Base-by-base conservation (phyloP, 2,888 invertebrate genomes). In the Erebia aethiops region DNA sequence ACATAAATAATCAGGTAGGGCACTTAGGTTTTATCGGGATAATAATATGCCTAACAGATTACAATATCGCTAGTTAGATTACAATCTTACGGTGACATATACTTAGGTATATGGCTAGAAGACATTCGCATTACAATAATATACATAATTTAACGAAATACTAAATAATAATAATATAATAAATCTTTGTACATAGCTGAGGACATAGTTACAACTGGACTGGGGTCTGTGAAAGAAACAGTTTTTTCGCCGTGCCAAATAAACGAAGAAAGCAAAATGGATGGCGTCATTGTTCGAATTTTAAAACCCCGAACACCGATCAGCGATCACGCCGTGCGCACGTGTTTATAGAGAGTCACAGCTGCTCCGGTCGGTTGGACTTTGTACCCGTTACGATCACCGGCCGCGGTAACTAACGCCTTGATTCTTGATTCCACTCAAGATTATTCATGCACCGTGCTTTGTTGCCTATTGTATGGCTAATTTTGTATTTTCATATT, bases 331-430 rank as follows among this genome's bases (percentile, higher is more conserved):
- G 91, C 86, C 80, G 74, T 21, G 79, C 77, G 85, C 90, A 89
- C 90, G 91, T 83, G 82, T 69, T 70, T 60, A 84, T 84, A 84
- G 84, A 82, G 85, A 85, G 87, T 83, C 85, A 87, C 90, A 91
- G 90, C 90, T 88, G 90, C 86, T 85, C 79, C 80, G 79, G 78
- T 83, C 79, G 80, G 79, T 78, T 83, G 90, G 91, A 92, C 92
- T 92, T 92, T 91, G 91, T 83, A 92, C 91, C 81, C 77, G 81
- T 81, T 81, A 88, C 89, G 88, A 88, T 90, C 91, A 89, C 89
- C 89, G 81, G 77, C 66, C 86, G 76, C 73, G 87, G 85, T 82
- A 79, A 83, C 83, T 80, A 80, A 84, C 83, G 84, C 76, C 78
- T 78, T 76, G 77, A 52, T 14, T 11, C 54, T 26, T 26, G 56